These are phyloP conservation scores for Enteromius mattozi DNA, from an alignment of 2,797 vertebrate genomes.

Conservation along the genomic window DNA sequence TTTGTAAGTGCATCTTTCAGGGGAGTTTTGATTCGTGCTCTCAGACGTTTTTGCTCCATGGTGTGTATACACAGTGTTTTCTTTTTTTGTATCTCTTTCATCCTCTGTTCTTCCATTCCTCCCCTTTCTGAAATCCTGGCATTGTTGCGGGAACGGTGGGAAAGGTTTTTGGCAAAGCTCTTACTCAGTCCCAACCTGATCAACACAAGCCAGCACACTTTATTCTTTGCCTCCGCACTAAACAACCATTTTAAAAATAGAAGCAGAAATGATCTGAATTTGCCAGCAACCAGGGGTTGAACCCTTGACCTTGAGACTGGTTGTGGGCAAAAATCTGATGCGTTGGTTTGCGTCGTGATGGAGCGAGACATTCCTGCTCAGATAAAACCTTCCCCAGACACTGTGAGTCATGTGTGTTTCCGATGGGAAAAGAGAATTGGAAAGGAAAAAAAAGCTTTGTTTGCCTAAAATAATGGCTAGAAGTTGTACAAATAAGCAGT, in stretches of 20 bases:
- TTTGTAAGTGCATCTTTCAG: background rate
- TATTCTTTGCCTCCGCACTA: background rate
- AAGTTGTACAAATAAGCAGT: conserved; percentile 29
- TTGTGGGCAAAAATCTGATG: background rate
- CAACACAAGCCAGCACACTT: conserved; percentile 4
- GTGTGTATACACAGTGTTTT: background rate
- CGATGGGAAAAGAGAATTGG: conserved; percentile 58
- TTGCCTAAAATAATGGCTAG: conserved; percentile 7
- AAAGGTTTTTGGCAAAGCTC: conserved; percentile 21
- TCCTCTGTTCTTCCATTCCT: background rate
- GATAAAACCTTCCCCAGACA: conserved; percentile 41
- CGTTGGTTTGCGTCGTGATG: conserved; percentile 43
- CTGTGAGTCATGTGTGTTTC: conserved; percentile 55
- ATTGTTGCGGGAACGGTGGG: conserved; percentile 1
- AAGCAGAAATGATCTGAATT: conserved; percentile 14
- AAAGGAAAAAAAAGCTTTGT: background rate
- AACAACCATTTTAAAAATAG: conserved; percentile 27
- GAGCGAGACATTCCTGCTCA: conserved; percentile 18
- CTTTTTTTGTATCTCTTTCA: background rate
- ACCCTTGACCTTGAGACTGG: background rate
- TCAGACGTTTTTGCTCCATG: background rate
- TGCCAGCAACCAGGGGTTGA: background rate
- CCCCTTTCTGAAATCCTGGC: conserved; percentile 6
- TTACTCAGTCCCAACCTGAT: conserved; percentile 3
- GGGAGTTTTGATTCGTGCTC: background rate